phyloP scores from a whole-genome alignment of 1,140 invertebrate species.

The Zaprionus ornatus region DNA sequence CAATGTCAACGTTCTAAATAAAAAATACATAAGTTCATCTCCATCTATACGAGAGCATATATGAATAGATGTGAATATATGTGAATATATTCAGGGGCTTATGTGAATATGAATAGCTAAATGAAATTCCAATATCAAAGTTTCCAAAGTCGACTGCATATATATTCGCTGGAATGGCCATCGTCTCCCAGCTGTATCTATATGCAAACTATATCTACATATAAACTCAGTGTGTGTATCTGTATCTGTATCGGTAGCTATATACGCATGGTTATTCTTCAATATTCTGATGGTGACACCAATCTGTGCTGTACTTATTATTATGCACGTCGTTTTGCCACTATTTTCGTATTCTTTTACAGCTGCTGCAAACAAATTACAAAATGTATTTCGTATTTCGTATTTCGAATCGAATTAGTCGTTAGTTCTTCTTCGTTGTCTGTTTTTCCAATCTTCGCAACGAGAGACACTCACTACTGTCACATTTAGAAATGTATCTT shows the following conservation, averaged over 20 bases:
- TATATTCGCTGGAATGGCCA: conserved; percentile 4
- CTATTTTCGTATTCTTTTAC: conserved; percentile 20
- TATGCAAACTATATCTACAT: neutral
- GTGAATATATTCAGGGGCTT: neutral
- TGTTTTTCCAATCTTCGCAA: conserved; percentile 62
- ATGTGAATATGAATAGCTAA: conserved; percentile 2
- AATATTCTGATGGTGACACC: conserved; percentile 13
- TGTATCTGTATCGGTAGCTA: conserved; percentile 1
- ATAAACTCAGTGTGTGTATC: neutral
- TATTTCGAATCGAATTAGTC: conserved; percentile 6
- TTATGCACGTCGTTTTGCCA: conserved; percentile 21
- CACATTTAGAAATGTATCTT: conserved; percentile 79
- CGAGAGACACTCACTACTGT: conserved; percentile 73
- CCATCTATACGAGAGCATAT: neutral
- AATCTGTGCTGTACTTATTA: conserved; percentile 40
- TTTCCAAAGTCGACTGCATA: conserved; percentile 8
- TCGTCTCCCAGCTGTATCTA: neutral
- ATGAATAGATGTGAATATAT: conserved; percentile 11
- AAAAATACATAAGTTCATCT: neutral
- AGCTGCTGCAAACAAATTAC: conserved; percentile 68
- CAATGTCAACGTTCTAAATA: conserved; percentile 2
- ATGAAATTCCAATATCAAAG: conserved; percentile 3
- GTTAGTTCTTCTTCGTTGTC: conserved; percentile 29
- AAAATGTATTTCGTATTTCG: conserved; percentile 19
- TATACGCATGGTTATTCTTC: conserved; percentile 1